phyloP scores from a whole-genome alignment of 2,888 invertebrate species.

The Megalurothrips usitatus region DNA sequence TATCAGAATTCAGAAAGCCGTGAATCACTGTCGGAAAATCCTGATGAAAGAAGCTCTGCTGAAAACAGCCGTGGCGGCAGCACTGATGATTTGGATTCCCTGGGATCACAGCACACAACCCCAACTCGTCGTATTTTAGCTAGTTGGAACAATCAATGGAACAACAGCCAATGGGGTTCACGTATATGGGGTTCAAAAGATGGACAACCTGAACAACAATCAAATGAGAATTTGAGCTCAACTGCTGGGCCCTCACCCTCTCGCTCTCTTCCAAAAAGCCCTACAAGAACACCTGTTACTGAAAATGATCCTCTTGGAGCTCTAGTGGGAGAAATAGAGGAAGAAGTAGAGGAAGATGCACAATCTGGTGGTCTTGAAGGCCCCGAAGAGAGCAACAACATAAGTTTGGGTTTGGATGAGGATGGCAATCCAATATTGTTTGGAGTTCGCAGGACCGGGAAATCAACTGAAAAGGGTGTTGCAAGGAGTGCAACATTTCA shows the following conservation, averaged over 20 bases:
- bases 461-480: constrained; percentile 29
- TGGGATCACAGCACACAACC: constrained; percentile 9
- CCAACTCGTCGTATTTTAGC: not conserved
- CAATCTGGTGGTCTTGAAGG: not conserved
- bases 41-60: constrained; percentile 17
- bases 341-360: constrained; percentile 36
- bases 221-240: not conserved
- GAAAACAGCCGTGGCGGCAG: constrained; percentile 36
- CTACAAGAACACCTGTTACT: constrained; percentile 79
- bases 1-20: constrained; percentile 37
- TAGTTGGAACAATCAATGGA: constrained; percentile 9
- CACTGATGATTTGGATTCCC: constrained; percentile 36
- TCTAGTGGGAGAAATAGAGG: constrained; percentile 49
- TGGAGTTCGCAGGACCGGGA: constrained; percentile 34
- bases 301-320: constrained; percentile 90
- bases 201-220: not conserved
- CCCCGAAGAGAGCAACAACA: not conserved
- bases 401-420: not conserved
- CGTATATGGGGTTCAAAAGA: not conserved
- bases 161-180: constrained; percentile 7
- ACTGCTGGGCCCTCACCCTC: not conserved
- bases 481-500: constrained; percentile 49
- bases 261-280: constrained; percentile 39
- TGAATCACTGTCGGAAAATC: constrained; percentile 40
- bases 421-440: constrained; percentile 34